These are phyloP conservation scores for Penaeus vannamei DNA, from an alignment of 1,140 invertebrate species.

Conservation along the genomic window DNA sequence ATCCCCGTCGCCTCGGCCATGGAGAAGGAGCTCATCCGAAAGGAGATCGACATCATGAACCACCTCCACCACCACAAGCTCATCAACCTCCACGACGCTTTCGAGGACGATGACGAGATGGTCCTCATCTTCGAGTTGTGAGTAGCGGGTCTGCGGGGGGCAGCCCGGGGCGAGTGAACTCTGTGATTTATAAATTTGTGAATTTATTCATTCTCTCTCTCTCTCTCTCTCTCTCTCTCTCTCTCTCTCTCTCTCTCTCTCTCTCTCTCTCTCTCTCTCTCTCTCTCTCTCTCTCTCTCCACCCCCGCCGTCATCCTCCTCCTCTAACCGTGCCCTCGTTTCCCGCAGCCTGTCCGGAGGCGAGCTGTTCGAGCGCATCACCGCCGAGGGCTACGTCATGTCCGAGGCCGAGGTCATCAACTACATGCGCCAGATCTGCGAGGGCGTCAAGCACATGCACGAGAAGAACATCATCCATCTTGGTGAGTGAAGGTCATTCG, in stretches of 20 bases:
- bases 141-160: slow-evolving; percentile 73
- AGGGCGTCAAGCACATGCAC: slow-evolving; percentile 99
- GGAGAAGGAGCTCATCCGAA: slow-evolving; percentile 97
- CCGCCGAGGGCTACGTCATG: slow-evolving; percentile 97
- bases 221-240: too few relatives aligned
- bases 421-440: slow-evolving; percentile 99
- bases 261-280: too few relatives aligned
- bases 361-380: slow-evolving; percentile 98
- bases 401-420: slow-evolving; percentile 99
- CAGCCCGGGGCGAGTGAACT: too few relatives aligned
- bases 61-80: slow-evolving; percentile 97
- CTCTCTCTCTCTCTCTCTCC: too few relatives aligned
- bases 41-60: slow-evolving; percentile 99
- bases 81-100: slow-evolving; percentile 98
- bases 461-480: slow-evolving; percentile 99
- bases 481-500: slow-evolving; percentile 73
- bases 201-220: too few relatives aligned
- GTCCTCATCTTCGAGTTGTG: slow-evolving; percentile 99
- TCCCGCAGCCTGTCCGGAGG: slow-evolving; percentile 91
- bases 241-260: too few relatives aligned
- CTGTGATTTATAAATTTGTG: too few relatives aligned
- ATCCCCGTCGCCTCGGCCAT: slow-evolving; percentile 95
- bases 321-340: not conserved
- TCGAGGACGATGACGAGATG: slow-evolving; percentile 99
- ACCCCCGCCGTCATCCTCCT: not conserved